Evolutionary conservation across 2,113 vertebrate genomes (phyloP).

Genomic region (Bucco capensis): DNA sequence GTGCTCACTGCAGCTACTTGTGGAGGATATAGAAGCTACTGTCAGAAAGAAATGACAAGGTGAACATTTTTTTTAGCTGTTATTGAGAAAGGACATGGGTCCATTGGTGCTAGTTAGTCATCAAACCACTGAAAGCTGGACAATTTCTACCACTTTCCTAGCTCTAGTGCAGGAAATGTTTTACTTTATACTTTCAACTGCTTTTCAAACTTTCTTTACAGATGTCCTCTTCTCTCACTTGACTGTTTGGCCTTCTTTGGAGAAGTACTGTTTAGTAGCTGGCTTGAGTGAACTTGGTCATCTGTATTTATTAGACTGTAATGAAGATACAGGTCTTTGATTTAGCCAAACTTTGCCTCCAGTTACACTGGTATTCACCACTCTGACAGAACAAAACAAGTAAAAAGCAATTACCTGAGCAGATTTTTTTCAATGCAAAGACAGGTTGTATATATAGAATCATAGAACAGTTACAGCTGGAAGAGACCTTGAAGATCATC

Average conservation of each 20-base stretch:
- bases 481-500: too few species aligned
- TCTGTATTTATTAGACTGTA: background rate
- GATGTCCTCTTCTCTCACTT: background rate
- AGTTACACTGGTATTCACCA: background rate
- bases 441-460: background rate
- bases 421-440: background rate
- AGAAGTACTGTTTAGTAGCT: background rate
- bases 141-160: background rate
- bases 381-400: background rate
- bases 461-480: too few species aligned
- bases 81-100: background rate
- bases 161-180: background rate
- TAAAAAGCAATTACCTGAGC: background rate
- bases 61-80: background rate
- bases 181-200: background rate
- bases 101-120: background rate
- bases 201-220: background rate
- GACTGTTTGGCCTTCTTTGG: background rate
- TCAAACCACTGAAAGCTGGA: background rate
- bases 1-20: background rate
- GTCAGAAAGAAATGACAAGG: background rate
- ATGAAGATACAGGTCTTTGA: background rate
- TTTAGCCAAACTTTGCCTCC: background rate
- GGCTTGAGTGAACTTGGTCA: background rate
- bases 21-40: background rate